Base-by-base conservation (phyloP, 2,113 vertebrate species). In the Chaenocephalus aceratus region DNA sequence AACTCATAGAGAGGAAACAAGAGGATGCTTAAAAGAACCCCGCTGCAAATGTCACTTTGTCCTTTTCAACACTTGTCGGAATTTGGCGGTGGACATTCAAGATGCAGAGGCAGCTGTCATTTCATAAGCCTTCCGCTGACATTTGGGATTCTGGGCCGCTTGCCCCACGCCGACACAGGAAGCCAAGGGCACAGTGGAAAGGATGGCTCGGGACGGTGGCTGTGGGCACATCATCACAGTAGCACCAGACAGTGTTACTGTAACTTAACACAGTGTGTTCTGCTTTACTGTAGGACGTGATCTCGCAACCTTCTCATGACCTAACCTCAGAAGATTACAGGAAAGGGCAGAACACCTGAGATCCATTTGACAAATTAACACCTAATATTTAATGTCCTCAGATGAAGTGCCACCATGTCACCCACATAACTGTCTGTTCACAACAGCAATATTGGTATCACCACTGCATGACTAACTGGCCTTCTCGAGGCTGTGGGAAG, bases 11-110 rank as follows among this genome's bases (percentile, higher is more conserved):
- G 57, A 64, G 78, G 75, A 81, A 64, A 72, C 62, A 56, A 67
- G 79, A 56, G 67, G 82, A 92, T 72, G 89, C 83, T 54, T 0
- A 73, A 77, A 86, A 41, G 75, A 75, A 85, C 46, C 82, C 80
- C 14, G 61, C 78, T 72, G 88, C 72, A 94, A 95, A 95, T 95
- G 94, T 94, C 94, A 94, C 85, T 75, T 64, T 7, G 30, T 80
- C 72, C 85, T 83, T 88, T 91, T 89, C 87, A 90, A 75, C 84
- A 71, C 86, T 84, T 92, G 89, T 88, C 34, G 9, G 81, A 91
- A 84, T 81, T 77, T 75, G 80, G 74, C 18, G 36, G 51, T 11
- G 72, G 92, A 87, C 87, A 92, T 89, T 91, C 63, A 92, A 93
- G 92, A 91, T 75, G 77, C 69, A 57, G 68, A 12, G 7, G 84